phyloP scores from a whole-genome alignment of 1,140 invertebrate genomes.

The Babylonia areolata region DNA sequence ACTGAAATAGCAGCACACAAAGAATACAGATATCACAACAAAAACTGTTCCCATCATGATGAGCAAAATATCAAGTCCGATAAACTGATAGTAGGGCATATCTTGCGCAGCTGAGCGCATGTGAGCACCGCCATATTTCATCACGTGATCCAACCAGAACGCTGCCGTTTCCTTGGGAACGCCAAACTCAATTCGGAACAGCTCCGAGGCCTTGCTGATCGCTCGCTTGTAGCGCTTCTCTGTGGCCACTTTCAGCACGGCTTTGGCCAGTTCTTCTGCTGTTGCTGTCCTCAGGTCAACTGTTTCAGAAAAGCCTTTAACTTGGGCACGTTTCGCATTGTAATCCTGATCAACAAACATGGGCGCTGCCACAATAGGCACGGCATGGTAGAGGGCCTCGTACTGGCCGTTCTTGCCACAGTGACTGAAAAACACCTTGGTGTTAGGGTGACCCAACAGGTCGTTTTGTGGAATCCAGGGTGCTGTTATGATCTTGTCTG shows the following conservation, averaged over 20 bases:
- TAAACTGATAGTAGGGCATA: slow-evolving; percentile 56
- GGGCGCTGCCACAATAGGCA: slow-evolving; percentile 85
- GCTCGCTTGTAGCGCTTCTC: slow-evolving; percentile 37
- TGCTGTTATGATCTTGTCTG: slow-evolving; percentile 28
- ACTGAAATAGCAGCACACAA: too few relatives aligned
- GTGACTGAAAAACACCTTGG: slow-evolving; percentile 83
- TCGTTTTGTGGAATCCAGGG: slow-evolving; percentile 46
- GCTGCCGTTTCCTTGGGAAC: slow-evolving; percentile 46
- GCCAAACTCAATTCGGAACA: slow-evolving; percentile 41
- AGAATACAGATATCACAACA: too few relatives aligned
- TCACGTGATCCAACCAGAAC: slow-evolving; percentile 54
- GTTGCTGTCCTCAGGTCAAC: slow-evolving; percentile 63
- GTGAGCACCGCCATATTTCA: background rate
- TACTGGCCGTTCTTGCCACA: slow-evolving; percentile 84
- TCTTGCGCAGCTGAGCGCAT: slow-evolving; percentile 46
- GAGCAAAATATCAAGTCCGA: slow-evolving; percentile 49
- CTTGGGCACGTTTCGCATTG: slow-evolving; percentile 72
- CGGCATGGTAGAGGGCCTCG: slow-evolving; percentile 81
- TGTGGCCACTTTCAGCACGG: slow-evolving; percentile 52
- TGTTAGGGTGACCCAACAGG: slow-evolving; percentile 40
- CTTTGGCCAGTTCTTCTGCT: slow-evolving; percentile 52
- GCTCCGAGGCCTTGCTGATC: slow-evolving; percentile 51
- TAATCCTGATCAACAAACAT: slow-evolving; percentile 82
- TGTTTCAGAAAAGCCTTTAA: slow-evolving; percentile 67
- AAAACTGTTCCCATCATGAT: too few relatives aligned